Evolutionary conservation across 2,797 vertebrate genomes (phyloP).

Genomic region (Hydrocynus forskahlii): DNA sequence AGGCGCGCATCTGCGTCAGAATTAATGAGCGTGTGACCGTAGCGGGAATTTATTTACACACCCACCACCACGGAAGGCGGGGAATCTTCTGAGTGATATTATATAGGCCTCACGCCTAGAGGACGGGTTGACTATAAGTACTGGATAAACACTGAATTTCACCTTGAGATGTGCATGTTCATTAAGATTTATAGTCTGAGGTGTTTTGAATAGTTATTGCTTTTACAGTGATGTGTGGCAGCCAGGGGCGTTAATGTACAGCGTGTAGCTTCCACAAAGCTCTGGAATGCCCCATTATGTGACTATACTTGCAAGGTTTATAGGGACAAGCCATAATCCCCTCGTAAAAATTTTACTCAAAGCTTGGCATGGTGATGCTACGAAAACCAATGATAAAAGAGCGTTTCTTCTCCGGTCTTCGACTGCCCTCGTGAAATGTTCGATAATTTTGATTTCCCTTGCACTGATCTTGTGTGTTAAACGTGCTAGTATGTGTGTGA

Average conservation of each 20-base stretch:
- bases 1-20: slow-evolving; percentile 31
- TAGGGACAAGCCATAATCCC: background rate
- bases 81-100: slow-evolving; percentile 7
- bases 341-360: background rate
- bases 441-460: background rate
- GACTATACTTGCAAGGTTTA: background rate
- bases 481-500: background rate
- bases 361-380: background rate
- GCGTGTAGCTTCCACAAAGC: too few species aligned
- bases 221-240: background rate
- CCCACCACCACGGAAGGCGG: slow-evolving; percentile 11
- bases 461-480: background rate
- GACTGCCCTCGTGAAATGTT: background rate
- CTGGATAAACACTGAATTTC: background rate
- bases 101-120: background rate
- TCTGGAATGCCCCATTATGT: background rate
- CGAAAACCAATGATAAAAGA: background rate
- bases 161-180: background rate
- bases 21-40: slow-evolving; percentile 51
- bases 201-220: background rate
- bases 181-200: background rate
- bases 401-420: background rate
- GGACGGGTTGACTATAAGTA: background rate
- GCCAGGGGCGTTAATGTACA: background rate
- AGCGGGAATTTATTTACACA: slow-evolving; percentile 37